Conservation (phyloP, 2,113 vertebrate species). For the Spizaetus ornatus region DNA sequence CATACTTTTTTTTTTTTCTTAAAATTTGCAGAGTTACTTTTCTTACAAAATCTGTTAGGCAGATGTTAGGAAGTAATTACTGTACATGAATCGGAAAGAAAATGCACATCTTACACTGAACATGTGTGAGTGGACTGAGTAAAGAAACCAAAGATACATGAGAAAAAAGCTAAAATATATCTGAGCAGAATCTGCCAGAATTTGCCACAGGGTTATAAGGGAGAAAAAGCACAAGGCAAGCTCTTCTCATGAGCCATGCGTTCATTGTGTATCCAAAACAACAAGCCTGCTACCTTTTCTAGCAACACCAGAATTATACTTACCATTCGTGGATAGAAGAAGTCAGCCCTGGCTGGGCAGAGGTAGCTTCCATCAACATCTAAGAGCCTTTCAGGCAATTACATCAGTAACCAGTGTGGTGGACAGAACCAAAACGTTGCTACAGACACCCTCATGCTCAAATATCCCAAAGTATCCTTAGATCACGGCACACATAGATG, state of each 20-base stretch:
- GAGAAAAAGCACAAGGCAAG: background rate
- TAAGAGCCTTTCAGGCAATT: background rate
- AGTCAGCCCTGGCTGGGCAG: background rate
- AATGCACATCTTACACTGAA: constrained; percentile 18
- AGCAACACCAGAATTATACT: background rate
- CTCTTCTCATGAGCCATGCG: background rate
- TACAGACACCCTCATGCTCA: background rate
- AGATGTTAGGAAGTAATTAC: constrained; percentile 67
- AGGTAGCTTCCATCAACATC: background rate
- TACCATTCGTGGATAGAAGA: background rate
- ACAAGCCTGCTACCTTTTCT: background rate
- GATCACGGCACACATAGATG: background rate
- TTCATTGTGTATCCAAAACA: background rate
- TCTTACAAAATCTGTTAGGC: constrained; percentile 56
- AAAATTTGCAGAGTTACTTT: constrained; percentile 50
- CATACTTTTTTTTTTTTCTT: constrained; percentile 45
- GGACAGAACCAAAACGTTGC: background rate
- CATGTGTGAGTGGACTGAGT: background rate
- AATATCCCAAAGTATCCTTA: background rate
- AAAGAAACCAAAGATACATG: constrained; percentile 29
- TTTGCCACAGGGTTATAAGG: constrained; percentile 8
- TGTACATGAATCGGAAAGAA: constrained; percentile 55
- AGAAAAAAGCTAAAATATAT: background rate
- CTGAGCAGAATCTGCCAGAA: background rate
- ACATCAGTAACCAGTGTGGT: too few relatives aligned